Base-by-base conservation (phyloP, 2,113 vertebrate species). In the Phrynosoma blainvillii region DNA sequence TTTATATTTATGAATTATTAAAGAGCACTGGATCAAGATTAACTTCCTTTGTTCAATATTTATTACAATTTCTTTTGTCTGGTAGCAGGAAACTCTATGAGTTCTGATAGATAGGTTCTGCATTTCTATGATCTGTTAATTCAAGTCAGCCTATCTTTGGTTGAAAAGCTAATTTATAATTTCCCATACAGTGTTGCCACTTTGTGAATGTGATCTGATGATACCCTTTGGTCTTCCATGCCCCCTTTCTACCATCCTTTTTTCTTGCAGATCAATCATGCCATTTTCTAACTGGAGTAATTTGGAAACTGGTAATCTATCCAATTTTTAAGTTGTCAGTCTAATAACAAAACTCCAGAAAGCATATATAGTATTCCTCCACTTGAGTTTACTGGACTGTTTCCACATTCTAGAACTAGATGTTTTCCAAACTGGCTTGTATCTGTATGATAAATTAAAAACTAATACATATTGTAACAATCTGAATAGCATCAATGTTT, bases 1-100 rank as follows among this genome's bases (percentile, higher is more conserved):
- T 89, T 95, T 92, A 92, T 89, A 90, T 90, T 94, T 94, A 77
- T 95, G 89, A 93, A 94, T 95, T 92, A 94, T 94, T 93, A 73
- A 94, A 84, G 84, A 0, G 0, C 0, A 0, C 86, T 92, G 87
- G 42, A 82, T 11, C 0, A 85, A 94, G 92, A 94, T 96, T 89
- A 94, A 94, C 89, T 93, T 88, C 84, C 84, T 70, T 66, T 88
- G 88, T 88, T 93, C 80, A 75, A 74, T 94, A 93, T 94, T 94
- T 94, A 94, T 94, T 95, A 88, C 93, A 87, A 83, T 94, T 93
- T 94, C 90, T 86, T 93, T 95, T 94, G 65, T 54, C 80, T 93
- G 91, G 65, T 89, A 89, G 82, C 85, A 76, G 79, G 79, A 66
- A 89, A 80, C 85, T 89, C 6, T 0, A 0, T 81, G 91, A 70